Percentiles rank a stretch among this genome's conserved stretches.
Conservation (phyloP, 2,113 vertebrate genomes). For the Oncorhynchus clarkii region DNA sequence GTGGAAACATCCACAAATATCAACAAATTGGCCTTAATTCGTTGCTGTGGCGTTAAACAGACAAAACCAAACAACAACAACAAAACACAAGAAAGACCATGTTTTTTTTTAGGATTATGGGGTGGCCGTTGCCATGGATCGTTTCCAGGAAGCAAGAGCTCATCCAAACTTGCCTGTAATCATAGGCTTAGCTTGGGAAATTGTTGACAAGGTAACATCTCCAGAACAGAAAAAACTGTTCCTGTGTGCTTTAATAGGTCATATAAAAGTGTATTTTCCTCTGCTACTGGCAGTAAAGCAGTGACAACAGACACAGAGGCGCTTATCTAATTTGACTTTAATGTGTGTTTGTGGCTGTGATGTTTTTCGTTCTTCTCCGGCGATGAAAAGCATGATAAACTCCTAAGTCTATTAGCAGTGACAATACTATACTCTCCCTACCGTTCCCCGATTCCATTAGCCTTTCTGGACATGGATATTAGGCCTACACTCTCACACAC, state of each 20-base stretch:
- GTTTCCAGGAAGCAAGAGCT: conserved; percentile 29
- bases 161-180: neutral
- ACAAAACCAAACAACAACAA: neutral
- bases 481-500: neutral
- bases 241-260: conserved; percentile 47
- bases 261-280: conserved; percentile 55
- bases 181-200: neutral
- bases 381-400: conserved; percentile 45
- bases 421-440: neutral
- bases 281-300: no score
- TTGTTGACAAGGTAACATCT: conserved; percentile 26
- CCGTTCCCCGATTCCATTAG: neutral
- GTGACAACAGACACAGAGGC: conserved; percentile 11
- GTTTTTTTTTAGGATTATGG: neutral
- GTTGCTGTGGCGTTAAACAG: no score
- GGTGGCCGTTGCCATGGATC: conserved; percentile 19
- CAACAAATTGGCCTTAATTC: neutral
- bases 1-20: neutral
- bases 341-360: conserved; percentile 51
- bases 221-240: conserved; percentile 49
- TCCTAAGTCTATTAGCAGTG: neutral
- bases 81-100: no score
- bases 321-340: conserved; percentile 17
- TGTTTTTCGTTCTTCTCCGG: conserved; percentile 37
- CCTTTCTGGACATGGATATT: neutral